A percentile compares a stretch with the other conserved stretches of the same genome.
These are phyloP conservation scores for Ciona savignyi DNA, from an alignment of 23 tunicate species.

Conservation along the genomic window DNA sequence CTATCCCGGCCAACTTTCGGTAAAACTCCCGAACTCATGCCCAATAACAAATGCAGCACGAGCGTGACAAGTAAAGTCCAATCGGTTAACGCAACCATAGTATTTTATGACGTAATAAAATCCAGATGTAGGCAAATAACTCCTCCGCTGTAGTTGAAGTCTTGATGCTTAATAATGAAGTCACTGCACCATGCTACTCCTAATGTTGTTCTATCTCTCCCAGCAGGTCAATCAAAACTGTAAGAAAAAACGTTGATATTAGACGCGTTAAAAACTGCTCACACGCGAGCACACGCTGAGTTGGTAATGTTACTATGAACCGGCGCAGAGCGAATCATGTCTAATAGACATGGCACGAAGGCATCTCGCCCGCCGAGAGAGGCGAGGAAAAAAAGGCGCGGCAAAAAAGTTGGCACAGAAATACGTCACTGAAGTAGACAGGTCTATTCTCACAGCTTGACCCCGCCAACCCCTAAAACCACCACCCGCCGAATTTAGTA, in stretches of 20 bases:
- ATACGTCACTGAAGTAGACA: too few species aligned
- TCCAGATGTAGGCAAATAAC: not conserved
- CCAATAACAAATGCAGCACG: constrained; percentile 15
- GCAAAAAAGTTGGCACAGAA: too few species aligned
- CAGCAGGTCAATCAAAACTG: not conserved
- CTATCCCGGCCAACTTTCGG: constrained; percentile 58
- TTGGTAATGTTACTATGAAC: not conserved
- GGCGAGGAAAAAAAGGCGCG: too few species aligned
- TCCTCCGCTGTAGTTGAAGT: too few species aligned
- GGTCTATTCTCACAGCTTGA: too few species aligned
- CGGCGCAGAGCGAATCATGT: not conserved
- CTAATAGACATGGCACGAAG: too few species aligned
- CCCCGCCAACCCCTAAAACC: too few species aligned
- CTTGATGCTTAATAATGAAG: not conserved
- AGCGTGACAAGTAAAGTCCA: constrained; percentile 12
- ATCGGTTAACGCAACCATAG: constrained; percentile 21
- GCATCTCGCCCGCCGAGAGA: too few species aligned
- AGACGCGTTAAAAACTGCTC: not conserved
- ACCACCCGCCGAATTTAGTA: not conserved
- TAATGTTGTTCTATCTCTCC: not conserved
- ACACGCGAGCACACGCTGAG: not conserved
- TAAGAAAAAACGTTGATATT: not conserved
- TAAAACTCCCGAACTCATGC: constrained; percentile 38
- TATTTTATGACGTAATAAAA: not conserved
- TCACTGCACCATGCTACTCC: not conserved